Evolutionary conservation across 2,797 vertebrate genomes (phyloP).

Genomic region (Trichosurus vulpecula): DNA sequence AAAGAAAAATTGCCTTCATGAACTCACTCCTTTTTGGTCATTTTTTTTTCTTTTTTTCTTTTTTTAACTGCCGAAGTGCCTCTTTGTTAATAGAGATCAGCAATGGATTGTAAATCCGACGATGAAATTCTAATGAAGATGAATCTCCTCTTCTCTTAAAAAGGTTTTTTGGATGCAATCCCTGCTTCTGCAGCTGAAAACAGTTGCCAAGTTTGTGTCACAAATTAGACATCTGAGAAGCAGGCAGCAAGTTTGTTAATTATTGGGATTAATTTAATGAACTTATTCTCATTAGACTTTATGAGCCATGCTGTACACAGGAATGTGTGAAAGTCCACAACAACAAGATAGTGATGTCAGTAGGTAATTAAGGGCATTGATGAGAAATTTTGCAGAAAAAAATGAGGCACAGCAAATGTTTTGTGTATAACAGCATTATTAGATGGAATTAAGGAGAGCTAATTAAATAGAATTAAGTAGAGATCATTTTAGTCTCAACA

Average conservation of each 20-base stretch:
- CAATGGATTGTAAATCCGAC: conserved; percentile 81
- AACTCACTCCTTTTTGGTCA: conserved; percentile 15
- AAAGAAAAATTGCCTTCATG: conserved; percentile 13
- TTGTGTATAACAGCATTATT: conserved; percentile 43
- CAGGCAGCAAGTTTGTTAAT: conserved; percentile 84
- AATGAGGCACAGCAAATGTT: conserved; percentile 38
- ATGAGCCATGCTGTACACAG: conserved; percentile 79
- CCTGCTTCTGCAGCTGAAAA: conserved; percentile 85
- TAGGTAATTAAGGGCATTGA: conserved; percentile 74
- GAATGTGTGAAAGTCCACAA: conserved; percentile 77
- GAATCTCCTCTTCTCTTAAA: conserved; percentile 87
- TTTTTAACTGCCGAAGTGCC: conserved; percentile 10
- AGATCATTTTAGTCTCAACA: conserved; percentile 44
- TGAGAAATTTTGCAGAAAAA: conserved; percentile 56
- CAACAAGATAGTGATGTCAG: conserved; percentile 69
- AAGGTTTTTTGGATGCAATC: conserved; percentile 86
- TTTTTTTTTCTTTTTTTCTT: conserved; percentile 25
- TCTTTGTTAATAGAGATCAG: conserved; percentile 82
- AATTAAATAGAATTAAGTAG: conserved; percentile 60
- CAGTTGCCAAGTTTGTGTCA: conserved; percentile 85
- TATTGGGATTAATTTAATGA: conserved; percentile 86
- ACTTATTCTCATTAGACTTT: conserved; percentile 84
- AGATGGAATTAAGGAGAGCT: conserved; percentile 60
- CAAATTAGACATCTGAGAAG: conserved; percentile 83
- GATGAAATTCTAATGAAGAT: conserved; percentile 90